These are phyloP conservation scores for Antrozous pallidus DNA, from an alignment of 2,797 vertebrate species.

Conservation along the genomic window DNA sequence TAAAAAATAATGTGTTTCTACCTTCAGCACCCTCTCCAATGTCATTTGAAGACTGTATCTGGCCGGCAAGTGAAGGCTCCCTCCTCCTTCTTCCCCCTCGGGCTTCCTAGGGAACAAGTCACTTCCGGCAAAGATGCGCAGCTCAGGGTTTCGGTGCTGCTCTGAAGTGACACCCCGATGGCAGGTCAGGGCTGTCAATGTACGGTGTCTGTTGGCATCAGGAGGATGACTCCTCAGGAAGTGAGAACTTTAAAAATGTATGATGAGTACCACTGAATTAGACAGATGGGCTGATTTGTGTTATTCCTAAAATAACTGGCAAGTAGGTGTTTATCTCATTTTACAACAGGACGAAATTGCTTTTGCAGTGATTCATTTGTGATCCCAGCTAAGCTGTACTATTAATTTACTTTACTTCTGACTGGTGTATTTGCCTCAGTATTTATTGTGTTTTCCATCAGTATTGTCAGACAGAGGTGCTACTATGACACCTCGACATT, in stretches of 20 bases:
- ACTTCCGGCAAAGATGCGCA: background rate
- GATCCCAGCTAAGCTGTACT: slow-evolving; percentile 72
- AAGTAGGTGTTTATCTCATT: slow-evolving; percentile 78
- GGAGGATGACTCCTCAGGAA: slow-evolving; percentile 71
- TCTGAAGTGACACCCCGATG: background rate
- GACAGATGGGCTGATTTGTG: slow-evolving; percentile 78
- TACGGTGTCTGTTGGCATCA: slow-evolving; percentile 49
- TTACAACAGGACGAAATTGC: slow-evolving; percentile 76
- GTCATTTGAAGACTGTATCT: slow-evolving; percentile 42
- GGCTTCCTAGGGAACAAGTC: background rate
- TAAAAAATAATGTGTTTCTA: slow-evolving; percentile 3
- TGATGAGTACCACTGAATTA: slow-evolving; percentile 74
- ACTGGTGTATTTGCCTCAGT: slow-evolving; percentile 64
- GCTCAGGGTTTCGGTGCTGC: background rate
- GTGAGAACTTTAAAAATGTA: slow-evolving; percentile 70
- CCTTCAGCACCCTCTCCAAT: slow-evolving; percentile 37
- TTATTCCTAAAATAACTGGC: slow-evolving; percentile 74
- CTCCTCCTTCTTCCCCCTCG: background rate
- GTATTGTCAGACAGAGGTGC: slow-evolving; percentile 26
- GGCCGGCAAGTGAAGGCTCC: background rate
- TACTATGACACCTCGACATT: slow-evolving; percentile 49
- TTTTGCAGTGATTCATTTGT: slow-evolving; percentile 77
- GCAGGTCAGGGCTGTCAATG: slow-evolving; percentile 41
- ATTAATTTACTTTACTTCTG: slow-evolving; percentile 76
- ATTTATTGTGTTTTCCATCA: slow-evolving; percentile 70